Evolutionary conservation across 2,797 vertebrate genomes (phyloP).

Genomic region (Brachyalestes nurse): DNA sequence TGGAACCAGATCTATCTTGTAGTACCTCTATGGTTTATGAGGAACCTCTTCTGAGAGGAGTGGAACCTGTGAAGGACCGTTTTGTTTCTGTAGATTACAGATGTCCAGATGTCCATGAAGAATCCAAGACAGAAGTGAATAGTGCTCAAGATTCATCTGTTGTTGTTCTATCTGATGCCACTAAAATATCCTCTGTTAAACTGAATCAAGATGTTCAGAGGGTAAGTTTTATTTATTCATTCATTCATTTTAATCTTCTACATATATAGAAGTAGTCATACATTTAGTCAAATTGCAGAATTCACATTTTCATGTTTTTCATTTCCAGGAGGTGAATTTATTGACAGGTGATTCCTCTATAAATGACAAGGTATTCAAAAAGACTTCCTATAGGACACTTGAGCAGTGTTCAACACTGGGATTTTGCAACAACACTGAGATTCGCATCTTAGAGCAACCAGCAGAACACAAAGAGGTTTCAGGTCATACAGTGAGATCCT

Average conservation of each 20-base stretch:
- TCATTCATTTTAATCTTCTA: too few species aligned
- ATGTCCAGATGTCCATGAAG: background rate
- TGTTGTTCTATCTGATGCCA: constrained; percentile 16
- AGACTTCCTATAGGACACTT: background rate
- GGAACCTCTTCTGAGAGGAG: background rate
- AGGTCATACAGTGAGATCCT: background rate
- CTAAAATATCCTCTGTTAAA: background rate
- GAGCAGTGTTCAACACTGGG: constrained; percentile 9
- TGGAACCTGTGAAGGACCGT: background rate
- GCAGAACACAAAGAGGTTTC: background rate
- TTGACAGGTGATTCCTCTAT: constrained; percentile 7
- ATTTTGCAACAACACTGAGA: constrained; percentile 2
- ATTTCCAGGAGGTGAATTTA: constrained; percentile 9
- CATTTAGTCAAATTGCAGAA: background rate
- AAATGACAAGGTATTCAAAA: constrained; percentile 8
- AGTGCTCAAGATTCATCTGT: background rate
- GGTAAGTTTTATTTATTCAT: background rate
- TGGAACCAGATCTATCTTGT: constrained; percentile 20
- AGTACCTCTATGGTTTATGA: constrained; percentile 16
- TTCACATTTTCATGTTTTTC: background rate
- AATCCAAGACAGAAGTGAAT: background rate
- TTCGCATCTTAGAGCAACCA: background rate
- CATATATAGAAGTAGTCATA: background rate
- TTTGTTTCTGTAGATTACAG: background rate
- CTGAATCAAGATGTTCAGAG: constrained; percentile 25